These are phyloP conservation scores for Hypomecis punctinalis DNA, from an alignment of 2,888 invertebrate species.

Conservation along the genomic window DNA sequence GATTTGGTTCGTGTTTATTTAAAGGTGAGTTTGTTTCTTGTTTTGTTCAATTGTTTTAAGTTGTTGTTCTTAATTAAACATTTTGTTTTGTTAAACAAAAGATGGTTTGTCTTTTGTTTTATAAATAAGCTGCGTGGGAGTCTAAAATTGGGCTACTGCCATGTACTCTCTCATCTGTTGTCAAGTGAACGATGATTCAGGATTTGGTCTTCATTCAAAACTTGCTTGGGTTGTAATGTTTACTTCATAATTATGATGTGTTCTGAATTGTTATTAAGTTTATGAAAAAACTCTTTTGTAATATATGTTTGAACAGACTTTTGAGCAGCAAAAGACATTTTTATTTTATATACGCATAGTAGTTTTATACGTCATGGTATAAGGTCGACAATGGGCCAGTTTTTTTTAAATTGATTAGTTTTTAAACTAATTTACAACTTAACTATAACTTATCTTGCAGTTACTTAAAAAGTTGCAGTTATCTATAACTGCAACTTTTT, in stretches of 20 bases:
- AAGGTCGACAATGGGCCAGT: too few relatives aligned
- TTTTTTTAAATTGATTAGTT: too few relatives aligned
- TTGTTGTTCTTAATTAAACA: slow-evolving; percentile 7
- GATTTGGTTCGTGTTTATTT: slow-evolving; percentile 3
- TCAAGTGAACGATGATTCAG: slow-evolving; percentile 20
- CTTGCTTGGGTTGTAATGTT: slow-evolving; percentile 1
- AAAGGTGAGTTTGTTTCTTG: slow-evolving; percentile 6
- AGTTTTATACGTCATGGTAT: too few relatives aligned
- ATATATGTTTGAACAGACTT: too few relatives aligned
- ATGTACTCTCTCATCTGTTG: slow-evolving; percentile 15
- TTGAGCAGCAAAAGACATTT: too few relatives aligned
- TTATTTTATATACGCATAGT: too few relatives aligned
- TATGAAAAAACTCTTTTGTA: background rate
- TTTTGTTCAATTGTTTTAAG: slow-evolving; percentile 7
- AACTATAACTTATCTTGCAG: too few relatives aligned
- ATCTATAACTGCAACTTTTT: too few relatives aligned
- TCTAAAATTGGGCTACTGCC: slow-evolving; percentile 17
- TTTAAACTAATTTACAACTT: too few relatives aligned
- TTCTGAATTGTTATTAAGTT: background rate
- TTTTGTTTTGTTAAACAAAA: background rate
- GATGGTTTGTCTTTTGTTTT: background rate
- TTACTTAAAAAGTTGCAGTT: too few relatives aligned
- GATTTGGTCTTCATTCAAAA: background rate
- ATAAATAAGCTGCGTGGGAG: slow-evolving; percentile 25
- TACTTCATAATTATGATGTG: background rate